Evolutionary conservation across 2,888 invertebrate genomes (phyloP).

Genomic region (Petrolisthes cinctipes): DNA sequence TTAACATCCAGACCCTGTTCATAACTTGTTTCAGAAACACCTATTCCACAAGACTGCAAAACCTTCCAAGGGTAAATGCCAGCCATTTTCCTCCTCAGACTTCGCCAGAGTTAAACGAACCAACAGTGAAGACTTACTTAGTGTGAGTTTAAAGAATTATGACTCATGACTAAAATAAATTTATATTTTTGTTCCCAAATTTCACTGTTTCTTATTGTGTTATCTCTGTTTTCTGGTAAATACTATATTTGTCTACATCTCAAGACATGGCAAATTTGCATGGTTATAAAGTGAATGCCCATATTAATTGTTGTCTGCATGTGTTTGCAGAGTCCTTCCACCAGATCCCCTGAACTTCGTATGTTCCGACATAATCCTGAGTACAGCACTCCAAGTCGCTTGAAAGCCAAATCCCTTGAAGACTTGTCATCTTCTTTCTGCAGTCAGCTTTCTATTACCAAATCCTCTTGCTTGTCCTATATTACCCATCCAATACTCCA

Average conservation of each 20-base stretch:
- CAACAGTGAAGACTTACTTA: constrained; percentile 51
- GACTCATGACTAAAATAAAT: not conserved
- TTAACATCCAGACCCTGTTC: not conserved
- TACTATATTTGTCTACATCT: not conserved
- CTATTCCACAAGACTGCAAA: constrained; percentile 53
- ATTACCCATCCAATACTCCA: constrained; percentile 37
- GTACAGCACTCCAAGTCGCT: constrained; percentile 10
- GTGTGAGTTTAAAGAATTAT: constrained; percentile 38
- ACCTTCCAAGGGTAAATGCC: constrained; percentile 41
- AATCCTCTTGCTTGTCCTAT: not conserved
- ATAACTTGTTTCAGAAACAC: constrained; percentile 52
- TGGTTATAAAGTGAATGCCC: not conserved
- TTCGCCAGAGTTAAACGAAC: constrained; percentile 32
- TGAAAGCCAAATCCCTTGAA: constrained; percentile 52
- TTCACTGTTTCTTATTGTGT: not conserved
- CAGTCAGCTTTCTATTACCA: not conserved
- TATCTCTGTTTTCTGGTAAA: no score
- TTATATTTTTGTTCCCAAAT: not conserved
- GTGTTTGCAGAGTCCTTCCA: constrained; percentile 48
- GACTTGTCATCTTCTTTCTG: constrained; percentile 30
- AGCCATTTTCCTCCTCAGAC: constrained; percentile 36
- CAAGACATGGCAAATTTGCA: constrained; percentile 14
- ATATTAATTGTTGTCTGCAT: constrained; percentile 19
- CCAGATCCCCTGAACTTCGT: constrained; percentile 46
- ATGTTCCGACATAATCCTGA: constrained; percentile 46